These are phyloP conservation scores for Pangasius krempfi DNA, from an alignment of 2,797 vertebrate species.

Conservation along the genomic window DNA sequence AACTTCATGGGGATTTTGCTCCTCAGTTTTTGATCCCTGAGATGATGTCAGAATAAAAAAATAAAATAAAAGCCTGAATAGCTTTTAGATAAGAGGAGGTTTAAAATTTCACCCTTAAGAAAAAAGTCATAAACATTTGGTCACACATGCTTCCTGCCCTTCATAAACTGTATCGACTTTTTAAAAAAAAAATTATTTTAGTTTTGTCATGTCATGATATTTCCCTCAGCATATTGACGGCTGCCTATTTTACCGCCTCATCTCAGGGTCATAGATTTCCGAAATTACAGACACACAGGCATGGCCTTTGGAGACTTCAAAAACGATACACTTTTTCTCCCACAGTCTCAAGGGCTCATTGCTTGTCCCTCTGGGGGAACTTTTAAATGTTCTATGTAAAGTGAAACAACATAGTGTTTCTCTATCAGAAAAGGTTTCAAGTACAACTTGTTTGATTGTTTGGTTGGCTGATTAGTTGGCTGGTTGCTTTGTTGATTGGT, in stretches of 20 bases:
- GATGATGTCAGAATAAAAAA: slow-evolving; percentile 56
- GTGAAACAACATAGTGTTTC: not conserved
- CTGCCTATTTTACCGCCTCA: not conserved
- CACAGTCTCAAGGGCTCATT: not conserved
- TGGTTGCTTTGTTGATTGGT: not conserved
- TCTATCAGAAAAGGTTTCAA: not conserved
- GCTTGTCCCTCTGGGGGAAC: not conserved
- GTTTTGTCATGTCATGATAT: not conserved
- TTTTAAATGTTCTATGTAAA: not conserved
- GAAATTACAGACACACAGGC: not conserved
- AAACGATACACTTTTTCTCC: not conserved
- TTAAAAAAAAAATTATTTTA: not conserved
- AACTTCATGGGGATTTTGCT: slow-evolving; percentile 66
- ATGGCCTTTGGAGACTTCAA: not conserved
- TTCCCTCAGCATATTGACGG: not conserved
- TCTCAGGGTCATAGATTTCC: not conserved
- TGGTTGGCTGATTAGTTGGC: not conserved
- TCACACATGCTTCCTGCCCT: not conserved
- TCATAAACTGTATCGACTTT: not conserved
- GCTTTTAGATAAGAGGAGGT: not conserved
- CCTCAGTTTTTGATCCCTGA: slow-evolving; percentile 62
- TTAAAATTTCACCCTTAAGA: no score
- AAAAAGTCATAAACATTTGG: not conserved
- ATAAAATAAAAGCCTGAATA: not conserved
- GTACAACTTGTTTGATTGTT: not conserved